Base-by-base conservation (phyloP, 2,797 vertebrate species). In the Melanotaenia boesemani region DNA sequence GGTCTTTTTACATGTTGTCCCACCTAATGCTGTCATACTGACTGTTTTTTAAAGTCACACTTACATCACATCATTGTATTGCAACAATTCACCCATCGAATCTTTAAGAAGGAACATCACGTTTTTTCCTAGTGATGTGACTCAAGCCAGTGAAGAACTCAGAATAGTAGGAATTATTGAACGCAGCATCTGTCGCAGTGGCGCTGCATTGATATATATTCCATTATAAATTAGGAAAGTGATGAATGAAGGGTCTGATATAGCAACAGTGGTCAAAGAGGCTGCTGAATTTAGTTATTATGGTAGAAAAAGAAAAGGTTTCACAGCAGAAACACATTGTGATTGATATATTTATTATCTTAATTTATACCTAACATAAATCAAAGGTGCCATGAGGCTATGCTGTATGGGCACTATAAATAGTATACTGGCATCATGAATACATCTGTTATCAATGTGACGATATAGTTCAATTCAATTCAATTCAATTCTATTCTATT, bases 161-260 rank as follows among this genome's bases (percentile, higher is more conserved):
- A 67, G 50, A 41, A 57, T 60, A 50, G 3, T 39, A 39, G 50
- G 22, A 44, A n/a, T 48, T 30, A 34, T 20, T 44, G 56, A 60
- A 37, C 20, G 10, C 41, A 63, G 26, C n/a, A 28, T 55, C 54
- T 36, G 76, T n/a, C 30, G 70, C 55, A 54, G 26, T 65, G 54
- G 63, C 22, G 15, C 3, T 22, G 32, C 11, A 11, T 9, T 50
- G 34, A 63, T 66, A 55, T 79, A 72, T 80, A 83, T 44, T 46
- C 18, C 56, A 79, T 80, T 50, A 55, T 62, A 81, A 72, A 77
- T 73, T 4, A 48, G 67, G 32, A 62, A 76, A 72, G 10, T 26
- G 70, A 79, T 46, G 55, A 67, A 36, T 41, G 22, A 37, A 37
- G 39, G 46, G 41, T 39, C 48, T 50, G 46, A 57, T 77, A 70